Conservation (phyloP, 2,113 vertebrate species). For the Glaucidium brasilianum region DNA sequence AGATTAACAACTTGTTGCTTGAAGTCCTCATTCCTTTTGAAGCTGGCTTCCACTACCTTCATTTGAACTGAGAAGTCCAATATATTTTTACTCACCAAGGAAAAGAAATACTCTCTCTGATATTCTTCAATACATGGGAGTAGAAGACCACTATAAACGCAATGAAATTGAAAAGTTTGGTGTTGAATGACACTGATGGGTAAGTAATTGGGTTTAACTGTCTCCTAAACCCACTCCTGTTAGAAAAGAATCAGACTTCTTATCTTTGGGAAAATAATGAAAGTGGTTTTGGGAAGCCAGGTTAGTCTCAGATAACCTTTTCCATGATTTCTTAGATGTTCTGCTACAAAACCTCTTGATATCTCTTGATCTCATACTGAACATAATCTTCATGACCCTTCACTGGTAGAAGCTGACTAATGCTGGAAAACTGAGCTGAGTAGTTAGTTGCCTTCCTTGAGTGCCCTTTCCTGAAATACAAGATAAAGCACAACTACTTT, state of each 20-base stretch:
- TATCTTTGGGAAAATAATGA: neutral
- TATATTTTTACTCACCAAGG: neutral
- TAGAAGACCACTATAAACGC: neutral
- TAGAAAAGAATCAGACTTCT: neutral
- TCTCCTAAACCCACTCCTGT: neutral
- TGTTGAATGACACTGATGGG: neutral
- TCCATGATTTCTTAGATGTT: neutral
- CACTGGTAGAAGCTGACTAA: neutral
- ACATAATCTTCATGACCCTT: conserved; percentile 7
- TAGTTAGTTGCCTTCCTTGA: conserved; percentile 7
- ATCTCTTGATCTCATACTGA: neutral
- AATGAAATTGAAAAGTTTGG: neutral
- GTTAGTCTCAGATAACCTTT: neutral
- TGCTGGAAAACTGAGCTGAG: neutral
- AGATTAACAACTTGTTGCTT: neutral
- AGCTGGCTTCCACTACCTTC: neutral
- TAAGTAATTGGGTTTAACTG: neutral
- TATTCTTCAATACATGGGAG: neutral
- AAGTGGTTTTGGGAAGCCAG: neutral
- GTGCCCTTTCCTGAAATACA: conserved; percentile 5
- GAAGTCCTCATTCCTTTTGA: neutral
- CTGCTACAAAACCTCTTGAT: neutral
- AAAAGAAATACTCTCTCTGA: neutral
- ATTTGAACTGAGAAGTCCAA: neutral
- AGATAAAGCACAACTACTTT: neutral